Conservation (phyloP, 1,140 invertebrate genomes). For the Steinernema khuongi region DNA sequence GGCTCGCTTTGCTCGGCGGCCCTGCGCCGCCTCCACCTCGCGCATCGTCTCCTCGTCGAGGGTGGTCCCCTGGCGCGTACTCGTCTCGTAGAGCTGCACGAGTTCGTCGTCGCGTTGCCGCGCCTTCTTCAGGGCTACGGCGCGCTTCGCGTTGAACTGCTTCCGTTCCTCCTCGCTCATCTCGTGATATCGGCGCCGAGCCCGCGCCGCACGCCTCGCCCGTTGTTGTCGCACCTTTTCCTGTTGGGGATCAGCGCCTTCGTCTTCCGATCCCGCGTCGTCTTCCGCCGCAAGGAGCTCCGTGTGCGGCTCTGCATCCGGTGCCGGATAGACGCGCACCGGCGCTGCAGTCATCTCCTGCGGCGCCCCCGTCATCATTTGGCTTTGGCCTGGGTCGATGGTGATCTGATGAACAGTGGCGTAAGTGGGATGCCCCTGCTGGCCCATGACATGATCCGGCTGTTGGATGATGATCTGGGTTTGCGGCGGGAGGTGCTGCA, state of each 20-base stretch:
- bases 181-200: constrained; percentile 19
- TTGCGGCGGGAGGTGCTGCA: not conserved
- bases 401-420: not conserved
- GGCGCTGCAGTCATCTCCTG: not conserved
- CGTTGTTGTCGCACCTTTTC: constrained; percentile 15
- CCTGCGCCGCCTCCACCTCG: not conserved
- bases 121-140: not conserved
- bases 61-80: not conserved
- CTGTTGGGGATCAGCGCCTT: constrained; percentile 7
- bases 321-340: not conserved
- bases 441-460: not conserved
- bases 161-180: constrained; percentile 27
- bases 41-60: not conserved
- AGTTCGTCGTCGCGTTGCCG: constrained; percentile 5
- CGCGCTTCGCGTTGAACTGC: not conserved
- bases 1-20: not conserved
- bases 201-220: not conserved
- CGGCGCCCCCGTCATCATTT: not conserved
- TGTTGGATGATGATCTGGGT: not conserved
- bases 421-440: not conserved
- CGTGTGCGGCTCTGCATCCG: constrained; percentile 15
- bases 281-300: constrained; percentile 6
- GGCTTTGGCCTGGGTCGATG: not conserved
- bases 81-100: not conserved
- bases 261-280: not conserved